Base-by-base conservation (phyloP, 2,113 vertebrate genomes). In the Crotophaga sulcirostris region DNA sequence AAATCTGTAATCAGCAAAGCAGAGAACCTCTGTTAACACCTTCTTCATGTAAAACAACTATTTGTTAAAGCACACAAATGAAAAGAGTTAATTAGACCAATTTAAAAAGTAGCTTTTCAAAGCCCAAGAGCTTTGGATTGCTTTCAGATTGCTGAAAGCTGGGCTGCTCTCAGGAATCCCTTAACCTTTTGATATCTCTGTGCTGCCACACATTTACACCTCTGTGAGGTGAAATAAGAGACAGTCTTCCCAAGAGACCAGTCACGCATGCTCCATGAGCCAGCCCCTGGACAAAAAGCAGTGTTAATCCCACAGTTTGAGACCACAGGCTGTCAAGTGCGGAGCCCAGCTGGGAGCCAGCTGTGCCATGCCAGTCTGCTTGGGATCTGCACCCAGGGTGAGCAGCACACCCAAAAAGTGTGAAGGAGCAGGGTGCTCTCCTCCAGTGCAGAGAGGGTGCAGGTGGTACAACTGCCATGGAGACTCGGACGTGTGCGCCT, bases 1-100 rank as follows among this genome's bases (percentile, higher is more conserved):
- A 92, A 93, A 96, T 89, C 72, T 72, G 44, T 64, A 86, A 90
- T 86, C 83, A 93, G 62, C 44, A 80, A 90, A 93, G 89, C 60
- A 78, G 56, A 92, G 56, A 93, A 68, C 28, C 64, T 88, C 76
- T 78, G 47, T 81, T 92, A 88, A 80, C 44, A 74, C 92, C 91
- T 63, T 92, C 88, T 87, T 88, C 63, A 72, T 0, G 1, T 78
- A 77, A 86, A 91, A 45, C 26, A 93, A 76, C 16, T 40, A 72
- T 54, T 84, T 90, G 34, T 89, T 81, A 69, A 93, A 44, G 60
- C 36, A 92, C 23, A 31, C 40, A 93, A 95, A 81, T 68, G 86
- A 89, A 92, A 58, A 64, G 42, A 79, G 49, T 49, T 89, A 92
- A 93, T 52, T 55, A 92, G 54, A 75, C 28, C 34, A 33, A 83